Conservation (phyloP, 2,113 vertebrate genomes). For the Chloebia gouldiae region DNA sequence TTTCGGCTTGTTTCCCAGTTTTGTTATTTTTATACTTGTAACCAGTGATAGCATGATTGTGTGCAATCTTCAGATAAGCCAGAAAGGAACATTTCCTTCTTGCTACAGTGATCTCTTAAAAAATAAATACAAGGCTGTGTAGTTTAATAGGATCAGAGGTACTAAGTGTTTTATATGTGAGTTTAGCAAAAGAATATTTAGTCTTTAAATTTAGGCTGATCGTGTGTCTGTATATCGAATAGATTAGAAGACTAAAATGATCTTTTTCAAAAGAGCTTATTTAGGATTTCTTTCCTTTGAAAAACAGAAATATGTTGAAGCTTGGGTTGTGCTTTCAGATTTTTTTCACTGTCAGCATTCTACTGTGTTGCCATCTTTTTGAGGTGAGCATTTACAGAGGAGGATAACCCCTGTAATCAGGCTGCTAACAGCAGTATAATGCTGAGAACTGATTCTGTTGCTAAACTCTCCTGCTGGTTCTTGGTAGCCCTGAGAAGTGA, state of each 20-base stretch:
- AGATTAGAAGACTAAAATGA: not conserved
- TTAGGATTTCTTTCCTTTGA: not conserved
- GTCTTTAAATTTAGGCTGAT: not conserved
- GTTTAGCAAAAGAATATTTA: not conserved
- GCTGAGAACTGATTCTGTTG: not conserved
- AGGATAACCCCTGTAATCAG: not conserved
- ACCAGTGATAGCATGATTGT: not conserved
- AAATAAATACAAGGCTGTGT: not conserved
- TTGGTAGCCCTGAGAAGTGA: not conserved
- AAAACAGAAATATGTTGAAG: not conserved
- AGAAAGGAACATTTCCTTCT: constrained; percentile 15
- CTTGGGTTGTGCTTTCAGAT: not conserved
- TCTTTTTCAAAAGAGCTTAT: not conserved
- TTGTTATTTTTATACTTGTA: constrained; percentile 32
- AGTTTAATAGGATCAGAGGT: not conserved
- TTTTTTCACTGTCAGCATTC: not conserved
- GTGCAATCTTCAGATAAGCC: constrained; percentile 16
- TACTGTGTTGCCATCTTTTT: not conserved
- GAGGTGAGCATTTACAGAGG: not conserved
- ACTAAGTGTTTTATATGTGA: not conserved
- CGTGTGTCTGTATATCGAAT: not conserved
- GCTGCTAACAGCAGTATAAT: not conserved
- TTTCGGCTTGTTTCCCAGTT: constrained; percentile 25
- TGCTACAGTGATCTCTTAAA: not conserved
- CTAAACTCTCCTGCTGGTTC: not conserved